These are phyloP conservation scores for Mnemiopsis leidyi DNA, from an alignment of 37 sponge, comb jelly and placozoan species.

Conservation along the genomic window DNA sequence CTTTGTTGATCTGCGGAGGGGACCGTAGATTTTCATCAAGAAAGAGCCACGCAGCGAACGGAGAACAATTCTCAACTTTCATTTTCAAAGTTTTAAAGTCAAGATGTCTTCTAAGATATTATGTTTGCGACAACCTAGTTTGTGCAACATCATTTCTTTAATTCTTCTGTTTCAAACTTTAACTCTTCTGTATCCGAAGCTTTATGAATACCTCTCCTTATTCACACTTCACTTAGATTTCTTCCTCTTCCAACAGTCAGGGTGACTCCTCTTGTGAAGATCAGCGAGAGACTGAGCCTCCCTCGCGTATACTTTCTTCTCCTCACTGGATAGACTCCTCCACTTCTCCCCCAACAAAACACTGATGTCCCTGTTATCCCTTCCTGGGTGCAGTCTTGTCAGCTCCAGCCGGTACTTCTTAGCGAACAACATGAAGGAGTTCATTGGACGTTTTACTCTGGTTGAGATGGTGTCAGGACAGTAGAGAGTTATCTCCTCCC, in stretches of 20 bases:
- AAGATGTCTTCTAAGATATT: no score
- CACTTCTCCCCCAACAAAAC: slow-evolving; percentile 49
- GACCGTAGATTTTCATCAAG: no score
- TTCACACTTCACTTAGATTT: slow-evolving; percentile 16
- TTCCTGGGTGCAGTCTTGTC: slow-evolving; percentile 63
- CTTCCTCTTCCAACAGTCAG: slow-evolving; percentile 67
- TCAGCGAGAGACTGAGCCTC: slow-evolving; percentile 64
- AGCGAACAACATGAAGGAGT: slow-evolving; percentile 68
- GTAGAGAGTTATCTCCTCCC: background rate
- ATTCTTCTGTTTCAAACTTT: no score
- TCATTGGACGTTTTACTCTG: slow-evolving; percentile 67
- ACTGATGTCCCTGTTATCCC: slow-evolving; percentile 67
- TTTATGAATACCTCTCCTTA: no score
- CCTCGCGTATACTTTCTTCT: slow-evolving; percentile 7
- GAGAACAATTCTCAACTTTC: no score
- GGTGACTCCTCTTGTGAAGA: slow-evolving; percentile 30
- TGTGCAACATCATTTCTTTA: no score
- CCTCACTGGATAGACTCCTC: slow-evolving; percentile 12
- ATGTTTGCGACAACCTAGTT: no score
- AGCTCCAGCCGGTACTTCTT: slow-evolving; percentile 66
- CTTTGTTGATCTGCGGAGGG: no score
- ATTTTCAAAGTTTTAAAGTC: no score
- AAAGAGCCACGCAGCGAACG: no score
- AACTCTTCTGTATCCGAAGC: no score
- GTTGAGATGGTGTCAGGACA: background rate